Evolutionary conservation across 2,797 vertebrate species (phyloP), one percentile per base, ranked within the genome.

Genomic region (Liasis olivaceus): DNA sequence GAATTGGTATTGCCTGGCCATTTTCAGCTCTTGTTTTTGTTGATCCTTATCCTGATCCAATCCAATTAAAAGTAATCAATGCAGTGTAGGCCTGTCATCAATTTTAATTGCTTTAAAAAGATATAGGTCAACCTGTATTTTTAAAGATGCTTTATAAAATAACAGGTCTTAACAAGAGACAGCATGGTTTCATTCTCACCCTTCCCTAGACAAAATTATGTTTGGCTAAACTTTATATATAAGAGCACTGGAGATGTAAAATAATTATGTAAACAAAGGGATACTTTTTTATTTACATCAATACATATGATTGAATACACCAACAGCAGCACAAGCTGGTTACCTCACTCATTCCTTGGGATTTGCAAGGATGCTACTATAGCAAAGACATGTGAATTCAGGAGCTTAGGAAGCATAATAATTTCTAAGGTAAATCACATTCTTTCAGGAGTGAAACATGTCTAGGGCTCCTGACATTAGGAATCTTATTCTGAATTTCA

Each of bases 1-100:
- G 89, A 36, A 77, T 56, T 31, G 22, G n/a, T 59, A 77, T 42
- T 59, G n/a, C 31, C 72, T 54, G 77, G 22, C 31, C 54, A 59
- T 56, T 89, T 58, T 36, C 20, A 42, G 72, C 13, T 26, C 20
- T 42, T 36, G n/a, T 42, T 17, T 77, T 59, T 54, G 89, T 59
- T 89, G 56, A 77, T 77, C 54, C 89, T 89, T 42, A 89, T 89
- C 20, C 20, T 89, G 66, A 58, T 59, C 54, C 66, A 77, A 89
- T 89, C 54, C 51, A 59, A 56, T 77, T 89, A 89, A 89, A 77
- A 89, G 2, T 58, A 89, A 77, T 54, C 31, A 36, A 54, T 58
- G 54, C n/a, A 24, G 72, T 77, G 36, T 77, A 58, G 58, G 59
- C 3, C 20, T 89, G 56, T 42, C 66, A 59, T 56, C 66, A 59